Conservation (phyloP, 2,113 vertebrate species). For the Calonectris borealis region DNA sequence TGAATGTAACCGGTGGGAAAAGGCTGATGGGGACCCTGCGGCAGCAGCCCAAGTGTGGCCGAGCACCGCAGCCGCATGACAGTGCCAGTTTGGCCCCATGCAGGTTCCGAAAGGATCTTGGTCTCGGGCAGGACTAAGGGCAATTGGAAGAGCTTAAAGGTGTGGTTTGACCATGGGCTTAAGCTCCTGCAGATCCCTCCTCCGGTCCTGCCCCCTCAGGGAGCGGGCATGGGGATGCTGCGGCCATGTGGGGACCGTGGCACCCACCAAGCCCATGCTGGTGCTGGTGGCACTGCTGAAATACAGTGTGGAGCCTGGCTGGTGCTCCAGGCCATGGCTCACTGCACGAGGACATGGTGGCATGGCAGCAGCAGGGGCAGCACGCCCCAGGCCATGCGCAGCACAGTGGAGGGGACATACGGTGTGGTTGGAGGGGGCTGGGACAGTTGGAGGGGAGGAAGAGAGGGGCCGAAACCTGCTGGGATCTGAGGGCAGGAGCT, state of each 20-base stretch:
- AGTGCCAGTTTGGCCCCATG: not conserved
- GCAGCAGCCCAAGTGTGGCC: not conserved
- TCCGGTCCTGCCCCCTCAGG: not conserved
- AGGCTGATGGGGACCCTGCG: rapidly evolving
- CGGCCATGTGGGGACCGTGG: rapidly evolving
- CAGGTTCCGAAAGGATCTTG: not conserved
- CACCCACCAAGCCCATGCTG: not conserved
- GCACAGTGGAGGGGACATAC: not conserved
- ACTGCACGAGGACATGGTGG: rapidly evolving
- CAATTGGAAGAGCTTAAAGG: not conserved
- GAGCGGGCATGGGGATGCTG: rapidly evolving
- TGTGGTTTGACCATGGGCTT: not conserved
- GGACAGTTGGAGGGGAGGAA: not conserved
- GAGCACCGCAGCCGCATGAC: rapidly evolving
- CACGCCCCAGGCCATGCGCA: rapidly evolving
- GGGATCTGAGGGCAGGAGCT: not conserved
- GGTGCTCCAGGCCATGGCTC: not conserved
- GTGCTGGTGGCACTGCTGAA: not conserved
- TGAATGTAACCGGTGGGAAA: not conserved
- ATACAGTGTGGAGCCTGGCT: rapidly evolving
- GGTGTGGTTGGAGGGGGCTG: not conserved
- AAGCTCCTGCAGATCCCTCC: not conserved
- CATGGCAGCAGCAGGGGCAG: not conserved
- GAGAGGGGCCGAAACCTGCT: not conserved
- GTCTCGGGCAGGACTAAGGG: not conserved